Evolutionary conservation across 64 coral and sea anemone species (phyloP), one percentile per base, ranked within the genome.

Genomic region (Acropora yongei): DNA sequence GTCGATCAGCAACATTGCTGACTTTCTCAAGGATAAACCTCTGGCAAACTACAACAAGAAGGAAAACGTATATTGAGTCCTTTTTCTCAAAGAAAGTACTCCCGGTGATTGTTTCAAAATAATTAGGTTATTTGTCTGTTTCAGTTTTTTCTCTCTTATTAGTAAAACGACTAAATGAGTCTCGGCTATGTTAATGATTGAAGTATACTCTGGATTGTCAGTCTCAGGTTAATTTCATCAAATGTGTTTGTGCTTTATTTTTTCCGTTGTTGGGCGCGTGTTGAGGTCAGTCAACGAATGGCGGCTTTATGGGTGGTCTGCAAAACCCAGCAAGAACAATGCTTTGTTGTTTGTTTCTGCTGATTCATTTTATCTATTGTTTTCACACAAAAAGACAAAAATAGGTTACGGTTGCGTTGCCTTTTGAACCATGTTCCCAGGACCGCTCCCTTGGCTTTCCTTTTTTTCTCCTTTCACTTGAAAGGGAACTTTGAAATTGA

Each of bases 1-100:
- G 65, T 41, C 14, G 51, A 55, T 30, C 0, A 55, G 51, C 41
- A 12, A 48, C 65, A 10, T 85, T 85, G 4, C 57, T n/a, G 18
- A 85, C 82, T 71, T 30, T 85, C 10, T 85, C 82, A 58, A 85
- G 66, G 19, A 85, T 85, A 49, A 85, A 85, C 63, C 72, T 68
- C 66, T 85, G 82, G 46, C 82, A 85, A 44, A 85, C 82, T 85
- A 16, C 18, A 47, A 19, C 5, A 55, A 49, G 4, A 3, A 47
- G 10, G 65, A 42, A 49, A 71, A 49, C n/a, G 8, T 44, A 83
- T 13, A 18, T 30, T 30, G 30, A 30, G 30, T 30, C 30, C 30
- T 30, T 30, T 30, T 30, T 30, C 30, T 30, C 30, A 30, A 30
- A 30, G 30, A 30, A 30, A 30, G 30, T 30, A 30, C 30, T 30